Percentiles rank a stretch among this genome's conserved stretches.
These are phyloP conservation scores for Mormyrops attenuatus DNA, from an alignment of 2,797 vertebrate species.

Conservation along the genomic window DNA sequence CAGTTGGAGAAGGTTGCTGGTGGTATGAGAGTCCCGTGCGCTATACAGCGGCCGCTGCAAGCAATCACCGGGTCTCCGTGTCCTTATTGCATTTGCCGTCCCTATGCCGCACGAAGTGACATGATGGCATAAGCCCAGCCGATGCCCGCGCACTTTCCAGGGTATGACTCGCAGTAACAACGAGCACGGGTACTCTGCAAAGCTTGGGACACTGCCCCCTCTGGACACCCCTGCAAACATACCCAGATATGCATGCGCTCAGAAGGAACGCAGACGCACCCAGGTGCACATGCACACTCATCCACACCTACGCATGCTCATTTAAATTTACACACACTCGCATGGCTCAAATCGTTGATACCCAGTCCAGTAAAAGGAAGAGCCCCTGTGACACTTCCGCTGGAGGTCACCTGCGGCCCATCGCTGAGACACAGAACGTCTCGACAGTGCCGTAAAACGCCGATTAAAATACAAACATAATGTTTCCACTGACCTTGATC, in stretches of 20 bases:
- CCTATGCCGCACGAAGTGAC: not conserved
- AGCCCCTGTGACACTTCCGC: not conserved
- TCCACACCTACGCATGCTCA: not conserved
- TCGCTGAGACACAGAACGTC: not conserved
- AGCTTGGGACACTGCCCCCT: not conserved
- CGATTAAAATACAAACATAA: not conserved
- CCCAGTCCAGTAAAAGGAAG: not conserved
- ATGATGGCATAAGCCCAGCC: not conserved
- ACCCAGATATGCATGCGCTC: not conserved
- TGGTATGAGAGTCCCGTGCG: constrained; percentile 22
- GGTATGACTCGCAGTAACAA: not conserved
- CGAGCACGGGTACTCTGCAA: too few species aligned
- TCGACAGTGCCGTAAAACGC: not conserved
- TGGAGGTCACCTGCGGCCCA: not conserved
- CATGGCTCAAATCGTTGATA: not conserved
- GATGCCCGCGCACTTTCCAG: too few species aligned
- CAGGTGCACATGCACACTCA: not conserved
- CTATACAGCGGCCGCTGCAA: not conserved
- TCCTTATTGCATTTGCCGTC: constrained; percentile 8
- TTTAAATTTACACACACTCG: not conserved
- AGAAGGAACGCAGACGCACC: not conserved
- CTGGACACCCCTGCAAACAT: not conserved
- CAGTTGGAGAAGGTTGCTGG: constrained; percentile 7
- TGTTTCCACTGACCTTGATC: not conserved
- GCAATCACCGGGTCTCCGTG: not conserved